These are phyloP conservation scores for Garrulus glandarius DNA, from an alignment of 2,797 vertebrate species.

Conservation along the genomic window DNA sequence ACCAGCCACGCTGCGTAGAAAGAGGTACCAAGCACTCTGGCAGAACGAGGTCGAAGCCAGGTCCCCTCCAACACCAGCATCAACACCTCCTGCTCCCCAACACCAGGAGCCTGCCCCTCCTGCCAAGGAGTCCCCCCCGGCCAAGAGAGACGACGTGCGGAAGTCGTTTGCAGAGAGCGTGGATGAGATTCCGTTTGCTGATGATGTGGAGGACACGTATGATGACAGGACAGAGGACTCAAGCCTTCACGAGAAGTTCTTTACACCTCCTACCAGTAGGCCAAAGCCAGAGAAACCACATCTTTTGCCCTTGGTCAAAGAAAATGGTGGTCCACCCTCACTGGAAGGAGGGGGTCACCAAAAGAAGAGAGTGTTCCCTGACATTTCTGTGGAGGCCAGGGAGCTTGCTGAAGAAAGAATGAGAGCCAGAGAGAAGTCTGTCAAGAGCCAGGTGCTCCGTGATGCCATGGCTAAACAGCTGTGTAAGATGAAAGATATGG, in stretches of 20 bases:
- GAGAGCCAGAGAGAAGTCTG: conserved; percentile 89
- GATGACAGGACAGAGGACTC: conserved; percentile 88
- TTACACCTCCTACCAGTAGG: conserved; percentile 85
- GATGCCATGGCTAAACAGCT: conserved; percentile 95
- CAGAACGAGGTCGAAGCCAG: conserved; percentile 72
- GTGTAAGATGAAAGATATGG: conserved; percentile 90
- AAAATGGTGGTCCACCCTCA: conserved; percentile 84
- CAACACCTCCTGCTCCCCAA: conserved; percentile 30
- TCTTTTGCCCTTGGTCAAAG: conserved; percentile 79
- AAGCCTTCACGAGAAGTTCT: conserved; percentile 81
- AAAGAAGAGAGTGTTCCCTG: conserved; percentile 76
- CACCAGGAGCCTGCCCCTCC: conserved; percentile 54
- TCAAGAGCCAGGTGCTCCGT: conserved; percentile 91
- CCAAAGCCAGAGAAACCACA: conserved; percentile 70
- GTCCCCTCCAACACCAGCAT: conserved; percentile 37
- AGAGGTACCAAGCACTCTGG: conserved; percentile 80
- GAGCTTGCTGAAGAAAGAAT: conserved; percentile 94
- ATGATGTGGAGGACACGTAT: conserved; percentile 91
- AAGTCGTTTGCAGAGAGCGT: conserved; percentile 96
- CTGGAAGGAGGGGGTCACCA: conserved; percentile 59
- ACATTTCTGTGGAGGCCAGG: conserved; percentile 88
- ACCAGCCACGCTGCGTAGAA: conserved; percentile 85
- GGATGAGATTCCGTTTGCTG: conserved; percentile 96
- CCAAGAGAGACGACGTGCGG: conserved; percentile 73
- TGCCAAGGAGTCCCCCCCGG: conserved; percentile 71